Conservation (phyloP, 92 coral and sea anemone species). For the Virgularia gustaviana region DNA sequence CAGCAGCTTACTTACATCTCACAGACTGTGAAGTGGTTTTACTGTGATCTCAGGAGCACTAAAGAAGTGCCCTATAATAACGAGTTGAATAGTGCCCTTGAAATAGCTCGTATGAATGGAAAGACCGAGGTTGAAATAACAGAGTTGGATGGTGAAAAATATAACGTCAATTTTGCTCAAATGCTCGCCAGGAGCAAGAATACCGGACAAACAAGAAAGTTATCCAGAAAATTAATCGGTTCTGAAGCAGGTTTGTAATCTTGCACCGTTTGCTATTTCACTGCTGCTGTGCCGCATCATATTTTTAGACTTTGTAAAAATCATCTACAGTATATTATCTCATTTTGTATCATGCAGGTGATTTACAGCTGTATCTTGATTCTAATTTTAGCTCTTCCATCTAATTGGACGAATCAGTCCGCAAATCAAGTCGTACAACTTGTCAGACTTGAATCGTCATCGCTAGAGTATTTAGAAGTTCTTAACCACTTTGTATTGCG, state of each 20-base stretch:
- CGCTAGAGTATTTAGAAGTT: conserved; percentile 60
- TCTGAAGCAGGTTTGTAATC: conserved; percentile 24
- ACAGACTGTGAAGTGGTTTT: conserved; percentile 26
- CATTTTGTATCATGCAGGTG: background rate
- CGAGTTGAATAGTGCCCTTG: background rate
- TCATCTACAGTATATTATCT: background rate
- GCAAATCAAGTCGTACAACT: background rate
- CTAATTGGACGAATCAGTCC: conserved; percentile 29
- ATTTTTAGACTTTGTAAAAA: background rate
- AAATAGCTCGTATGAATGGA: conserved; percentile 2
- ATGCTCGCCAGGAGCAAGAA: conserved; percentile 8
- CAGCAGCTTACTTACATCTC: conserved; percentile 9
- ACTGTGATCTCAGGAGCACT: background rate
- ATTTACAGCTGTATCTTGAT: background rate
- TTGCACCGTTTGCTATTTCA: no score
- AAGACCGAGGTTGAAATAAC: background rate
- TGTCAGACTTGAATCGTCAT: background rate
- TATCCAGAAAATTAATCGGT: conserved; percentile 32
- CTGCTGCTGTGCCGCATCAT: no score
- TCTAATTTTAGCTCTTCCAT: background rate
- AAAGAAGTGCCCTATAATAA: background rate
- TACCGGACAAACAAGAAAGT: background rate
- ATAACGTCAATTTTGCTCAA: conserved; percentile 5
- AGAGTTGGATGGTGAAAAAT: conserved; percentile 4
- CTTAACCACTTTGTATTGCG: conserved; percentile 27